Evolutionary conservation across 2,888 invertebrate species (phyloP).

Genomic region (Phaonia tiefii): DNA sequence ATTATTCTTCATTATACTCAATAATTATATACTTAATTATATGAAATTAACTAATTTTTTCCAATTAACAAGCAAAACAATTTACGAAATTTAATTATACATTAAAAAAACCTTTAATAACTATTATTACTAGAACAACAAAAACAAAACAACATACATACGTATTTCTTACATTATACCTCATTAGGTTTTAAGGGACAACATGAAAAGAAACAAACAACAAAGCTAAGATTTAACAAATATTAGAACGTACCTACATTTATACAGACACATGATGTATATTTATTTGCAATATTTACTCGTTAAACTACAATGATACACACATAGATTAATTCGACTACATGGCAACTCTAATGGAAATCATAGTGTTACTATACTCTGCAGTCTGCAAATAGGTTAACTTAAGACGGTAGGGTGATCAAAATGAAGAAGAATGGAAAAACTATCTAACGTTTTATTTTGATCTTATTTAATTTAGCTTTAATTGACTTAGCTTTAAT

Average conservation of each 20-base stretch:
- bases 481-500: too few relatives aligned
- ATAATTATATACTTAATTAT: slow-evolving; percentile 17
- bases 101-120: not conserved
- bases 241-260: not conserved
- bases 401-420: too few relatives aligned
- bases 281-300: slow-evolving; percentile 10
- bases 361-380: too few relatives aligned
- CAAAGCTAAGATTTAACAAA: not conserved
- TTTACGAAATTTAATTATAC: not conserved
- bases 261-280: not conserved
- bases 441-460: too few relatives aligned
- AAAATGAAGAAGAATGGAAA: too few relatives aligned
- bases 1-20: slow-evolving; percentile 32
- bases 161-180: slow-evolving; percentile 57
- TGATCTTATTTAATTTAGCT: too few relatives aligned
- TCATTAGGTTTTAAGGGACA: slow-evolving; percentile 49
- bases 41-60: slow-evolving; percentile 15
- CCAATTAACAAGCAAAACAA: slow-evolving; percentile 14
- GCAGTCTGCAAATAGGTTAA: too few relatives aligned
- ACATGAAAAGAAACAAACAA: not conserved
- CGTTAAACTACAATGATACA: slow-evolving; percentile 3
- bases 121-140: not conserved
- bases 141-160: slow-evolving; percentile 20
- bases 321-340: too few relatives aligned
- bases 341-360: not conserved